Evolutionary conservation across 2,113 vertebrate species (phyloP), one percentile per base, ranked within the genome.

Genomic region (Amblyopsis rosae): DNA sequence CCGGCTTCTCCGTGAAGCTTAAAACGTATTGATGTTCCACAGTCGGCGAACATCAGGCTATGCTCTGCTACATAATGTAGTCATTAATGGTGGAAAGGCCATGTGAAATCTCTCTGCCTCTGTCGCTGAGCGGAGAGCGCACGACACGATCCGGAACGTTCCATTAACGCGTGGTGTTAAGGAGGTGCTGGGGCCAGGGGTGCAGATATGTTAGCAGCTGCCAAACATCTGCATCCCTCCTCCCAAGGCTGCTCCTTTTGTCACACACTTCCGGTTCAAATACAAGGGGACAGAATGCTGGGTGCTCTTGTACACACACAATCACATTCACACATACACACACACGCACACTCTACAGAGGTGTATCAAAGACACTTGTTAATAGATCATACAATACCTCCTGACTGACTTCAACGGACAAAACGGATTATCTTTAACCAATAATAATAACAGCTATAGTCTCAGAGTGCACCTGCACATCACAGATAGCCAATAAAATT

Each of bases 131-230:
- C 78, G 65, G 77, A 63, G 61, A 82, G 76, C 65, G n/a, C 83
- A 76, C 62, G 63, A 82, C 75, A 82, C 73, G 81, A 76, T 87
- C 82, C 82, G 77, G 71, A 80, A 78, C 63, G 68, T 81, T 77
- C 84, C 76, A 86, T 88, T 90, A 89, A 88, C 90, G 78, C 69
- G 77, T 83, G 79, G 89, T 89, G 87, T 90, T 92, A 90, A 92
- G 90, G 86, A 92, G 86, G 85, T 92, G 86, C 81, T 82, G 85
- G 87, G 83, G 82, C 81, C 65, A 79, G 81, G 63, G 85, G 81
- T 85, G 84, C 72, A 83, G 84, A 82, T 80, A 78, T 67, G 67
- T 62, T 26, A 77, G 84, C 87, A 88, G 88, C 87, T 91, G 90
- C 83, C 77, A 82, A 85, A 91, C 87, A 91, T 91, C 80, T 91